Evolutionary conservation across 2,113 vertebrate genomes (phyloP).

Genomic region (Alouatta palliata): DNA sequence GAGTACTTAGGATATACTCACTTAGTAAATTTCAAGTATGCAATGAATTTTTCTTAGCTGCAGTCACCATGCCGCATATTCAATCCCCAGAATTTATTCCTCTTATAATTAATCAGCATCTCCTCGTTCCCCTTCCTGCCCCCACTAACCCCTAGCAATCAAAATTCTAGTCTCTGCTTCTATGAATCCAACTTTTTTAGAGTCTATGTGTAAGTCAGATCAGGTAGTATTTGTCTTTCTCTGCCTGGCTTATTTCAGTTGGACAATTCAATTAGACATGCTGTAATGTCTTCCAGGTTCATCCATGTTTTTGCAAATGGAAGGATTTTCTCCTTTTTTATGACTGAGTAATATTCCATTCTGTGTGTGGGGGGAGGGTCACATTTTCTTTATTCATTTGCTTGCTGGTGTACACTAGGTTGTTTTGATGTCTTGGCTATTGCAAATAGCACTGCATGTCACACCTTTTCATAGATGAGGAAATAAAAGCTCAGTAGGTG

Average conservation of each 20-base stretch:
- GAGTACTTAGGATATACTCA: not conserved
- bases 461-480: not conserved
- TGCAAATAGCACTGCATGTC: not conserved
- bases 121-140: not conserved
- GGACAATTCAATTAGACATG: too few relatives aligned
- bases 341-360: not conserved
- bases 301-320: not conserved
- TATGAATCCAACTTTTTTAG: not conserved
- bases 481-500: too few relatives aligned
- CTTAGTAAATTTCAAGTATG: not conserved
- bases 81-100: not conserved
- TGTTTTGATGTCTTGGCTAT: not conserved
- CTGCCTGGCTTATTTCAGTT: not conserved
- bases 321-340: not conserved
- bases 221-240: not conserved
- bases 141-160: fast-evolving
- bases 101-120: not conserved
- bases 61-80: not conserved
- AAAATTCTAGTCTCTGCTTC: not conserved
- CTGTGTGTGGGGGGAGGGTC: fast-evolving
- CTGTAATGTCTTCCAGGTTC: not conserved
- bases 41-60: too few relatives aligned
- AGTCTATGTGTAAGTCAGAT: not conserved
- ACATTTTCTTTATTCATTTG: not conserved
- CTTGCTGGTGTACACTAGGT: not conserved